phyloP scores from a whole-genome alignment of 2,888 invertebrate species.

The Campaea margaritaria region DNA sequence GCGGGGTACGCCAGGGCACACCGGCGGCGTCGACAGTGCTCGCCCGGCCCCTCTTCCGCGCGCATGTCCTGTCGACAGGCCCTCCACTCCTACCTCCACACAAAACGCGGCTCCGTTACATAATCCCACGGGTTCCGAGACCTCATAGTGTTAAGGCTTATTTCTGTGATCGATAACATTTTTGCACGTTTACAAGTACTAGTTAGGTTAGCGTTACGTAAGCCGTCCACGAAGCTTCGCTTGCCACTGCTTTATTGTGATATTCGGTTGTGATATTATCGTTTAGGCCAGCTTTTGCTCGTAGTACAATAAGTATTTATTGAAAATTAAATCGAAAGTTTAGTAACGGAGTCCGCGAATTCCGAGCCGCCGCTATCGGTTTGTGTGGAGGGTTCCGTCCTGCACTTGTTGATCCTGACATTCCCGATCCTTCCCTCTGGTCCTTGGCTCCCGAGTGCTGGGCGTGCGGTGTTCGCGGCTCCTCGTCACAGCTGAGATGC shows the following conservation, averaged over 20 bases:
- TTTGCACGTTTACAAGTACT: constrained; percentile 79
- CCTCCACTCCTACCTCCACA: constrained; percentile 65
- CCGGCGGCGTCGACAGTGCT: constrained; percentile 70
- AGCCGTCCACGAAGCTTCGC: constrained; percentile 85
- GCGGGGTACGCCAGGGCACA: constrained; percentile 45
- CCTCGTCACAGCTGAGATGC: constrained; percentile 71
- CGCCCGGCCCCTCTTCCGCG: constrained; percentile 75
- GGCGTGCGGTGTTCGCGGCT: constrained; percentile 50
- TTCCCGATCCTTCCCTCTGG: constrained; percentile 44
- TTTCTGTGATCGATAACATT: constrained; percentile 81
- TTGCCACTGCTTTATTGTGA: constrained; percentile 82
- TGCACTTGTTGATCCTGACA: constrained; percentile 59
- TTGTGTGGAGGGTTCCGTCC: constrained; percentile 50
- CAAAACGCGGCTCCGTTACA: constrained; percentile 78
- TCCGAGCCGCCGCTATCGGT: constrained; percentile 58
- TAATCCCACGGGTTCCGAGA: constrained; percentile 70
- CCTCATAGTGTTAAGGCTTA: constrained; percentile 80
- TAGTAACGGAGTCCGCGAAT: constrained; percentile 58
- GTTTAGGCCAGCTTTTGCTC: constrained; percentile 81
- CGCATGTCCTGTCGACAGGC: constrained; percentile 73
- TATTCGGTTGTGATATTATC: constrained; percentile 82
- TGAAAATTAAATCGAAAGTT: constrained; percentile 19
- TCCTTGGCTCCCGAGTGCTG: constrained; percentile 51
- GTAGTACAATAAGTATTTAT: constrained; percentile 54
- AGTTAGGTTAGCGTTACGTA: constrained; percentile 80